Base-by-base conservation (phyloP, 2,888 invertebrate genomes). In the Scaptomyza cyrtandrae region DNA sequence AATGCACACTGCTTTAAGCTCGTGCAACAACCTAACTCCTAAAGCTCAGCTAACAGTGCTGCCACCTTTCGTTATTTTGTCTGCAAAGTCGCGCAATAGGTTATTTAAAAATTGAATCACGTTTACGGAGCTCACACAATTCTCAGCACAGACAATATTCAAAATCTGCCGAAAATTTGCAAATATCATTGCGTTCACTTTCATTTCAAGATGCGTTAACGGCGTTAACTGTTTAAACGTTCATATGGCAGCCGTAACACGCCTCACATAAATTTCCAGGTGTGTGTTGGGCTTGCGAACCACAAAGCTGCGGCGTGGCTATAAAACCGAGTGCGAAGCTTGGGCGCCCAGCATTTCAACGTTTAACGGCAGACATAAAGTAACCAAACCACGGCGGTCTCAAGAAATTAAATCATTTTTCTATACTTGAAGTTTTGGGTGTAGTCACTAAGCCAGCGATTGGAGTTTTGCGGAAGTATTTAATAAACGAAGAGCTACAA, bases 201-300 rank as follows among this genome's bases (percentile, higher is more conserved):
- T 84, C 85, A 75, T 84, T 81, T 79, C 57, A 63, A 80, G 87
- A 86, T 84, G 86, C 75, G 80, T 86, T 80, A 80, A 84, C 62
- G 46, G 57, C 67, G 45, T 57, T 53, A 48, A 63, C 50, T 39
- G 54, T 64, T 72, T 63, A 27, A 57, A 44, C 65, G 55, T 76
- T 74, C 59, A 58, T 68, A 68, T 60, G 49, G 48, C 53, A 19
- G 79, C 75, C 46, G 69, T 66, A 65, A 78, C 84, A 85, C 65
- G 65, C 67, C 75, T 52, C 82, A 87, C 87, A 85, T 85, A 85
- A 83, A 86, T 83, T 75, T 77, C 53, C 48, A 72, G 63, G 62
- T 61, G 57, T 66, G 63, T 61, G 71, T 67, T 62, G 41, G 50
- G 64, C 63, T 61, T 44, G 66, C 56, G 48, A 59, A 65, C 43